Conservation (phyloP, 2,113 vertebrate genomes). For the Pyxicephalus adspersus region DNA sequence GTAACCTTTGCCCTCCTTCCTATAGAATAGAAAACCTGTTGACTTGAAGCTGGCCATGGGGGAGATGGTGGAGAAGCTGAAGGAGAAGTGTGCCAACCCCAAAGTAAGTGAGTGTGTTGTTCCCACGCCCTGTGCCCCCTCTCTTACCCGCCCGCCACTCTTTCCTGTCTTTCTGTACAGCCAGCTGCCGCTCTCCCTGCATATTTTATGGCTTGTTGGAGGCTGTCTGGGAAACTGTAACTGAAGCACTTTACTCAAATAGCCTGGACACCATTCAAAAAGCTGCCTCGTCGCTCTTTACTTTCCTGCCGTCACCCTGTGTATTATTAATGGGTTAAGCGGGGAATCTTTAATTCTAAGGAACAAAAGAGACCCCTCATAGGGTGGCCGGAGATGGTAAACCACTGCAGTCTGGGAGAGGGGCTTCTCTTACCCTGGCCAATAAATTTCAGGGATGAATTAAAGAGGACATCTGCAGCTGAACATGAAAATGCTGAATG, state of each 20-base stretch:
- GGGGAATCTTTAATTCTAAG: constrained; percentile 39
- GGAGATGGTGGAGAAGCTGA: constrained; percentile 83
- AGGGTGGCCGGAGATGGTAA: background rate
- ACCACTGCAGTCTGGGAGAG: background rate
- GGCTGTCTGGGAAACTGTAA: constrained; percentile 38
- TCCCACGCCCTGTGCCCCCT: background rate
- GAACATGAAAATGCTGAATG: too few species aligned
- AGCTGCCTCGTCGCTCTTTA: background rate
- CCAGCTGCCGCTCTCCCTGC: constrained; percentile 52
- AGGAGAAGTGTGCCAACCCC: constrained; percentile 84
- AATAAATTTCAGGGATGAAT: too few species aligned
- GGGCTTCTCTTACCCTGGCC: too few species aligned
- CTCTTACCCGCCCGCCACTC: background rate
- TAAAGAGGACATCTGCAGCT: too few species aligned
- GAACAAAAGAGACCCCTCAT: background rate
- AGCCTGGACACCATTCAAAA: constrained; percentile 58
- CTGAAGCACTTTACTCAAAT: constrained; percentile 54
- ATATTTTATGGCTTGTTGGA: constrained; percentile 33
- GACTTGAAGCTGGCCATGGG: constrained; percentile 80
- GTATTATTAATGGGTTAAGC: constrained; percentile 53
- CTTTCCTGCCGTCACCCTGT: constrained; percentile 57
- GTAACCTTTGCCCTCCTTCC: constrained; percentile 62
- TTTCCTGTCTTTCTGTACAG: constrained; percentile 5
- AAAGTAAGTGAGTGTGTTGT: constrained; percentile 75
- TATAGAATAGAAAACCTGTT: constrained; percentile 76